A percentile compares a stretch with the other conserved stretches of the same genome.
These are phyloP conservation scores for Pogonognathellus flavescens DNA, from an alignment of 1,140 invertebrate genomes.

Conservation along the genomic window DNA sequence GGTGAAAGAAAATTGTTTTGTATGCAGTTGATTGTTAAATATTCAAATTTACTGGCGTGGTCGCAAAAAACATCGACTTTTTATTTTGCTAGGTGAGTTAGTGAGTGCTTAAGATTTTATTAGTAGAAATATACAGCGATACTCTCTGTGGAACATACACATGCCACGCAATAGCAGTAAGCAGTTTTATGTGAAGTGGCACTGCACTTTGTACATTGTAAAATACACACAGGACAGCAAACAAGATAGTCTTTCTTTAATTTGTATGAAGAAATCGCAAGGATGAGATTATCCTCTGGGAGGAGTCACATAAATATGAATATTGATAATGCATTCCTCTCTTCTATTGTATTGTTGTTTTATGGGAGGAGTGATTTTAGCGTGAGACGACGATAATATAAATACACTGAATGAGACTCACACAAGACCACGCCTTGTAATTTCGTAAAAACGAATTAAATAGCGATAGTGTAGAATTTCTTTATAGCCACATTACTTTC, in stretches of 20 bases:
- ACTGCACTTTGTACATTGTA: too few relatives aligned
- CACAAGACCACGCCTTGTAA: neutral
- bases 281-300: slow-evolving; percentile 23
- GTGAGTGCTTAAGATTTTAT: neutral
- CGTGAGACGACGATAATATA: neutral
- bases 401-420: neutral
- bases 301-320: slow-evolving; percentile 37
- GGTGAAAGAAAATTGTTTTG: neutral
- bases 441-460: neutral
- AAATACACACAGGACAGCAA: neutral
- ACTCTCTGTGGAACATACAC: too few relatives aligned
- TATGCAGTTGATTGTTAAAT: neutral
- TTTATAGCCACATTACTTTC: too few relatives aligned
- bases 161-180: too few relatives aligned
- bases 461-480: neutral
- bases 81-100: slow-evolving; percentile 15
- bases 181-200: too few relatives aligned
- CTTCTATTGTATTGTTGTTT: slow-evolving; percentile 4
- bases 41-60: slow-evolving; percentile 42
- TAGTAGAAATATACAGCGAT: too few relatives aligned
- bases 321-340: slow-evolving; percentile 23
- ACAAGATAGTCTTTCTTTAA: neutral
- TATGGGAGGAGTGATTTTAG: slow-evolving; percentile 23
- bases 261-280: slow-evolving; percentile 24
- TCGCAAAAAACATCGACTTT: slow-evolving; percentile 35